A percentile compares a stretch with the other conserved stretches of the same genome.
phyloP scores from a whole-genome alignment of 1,140 invertebrate species.

The Cheumatopsyche charites region DNA sequence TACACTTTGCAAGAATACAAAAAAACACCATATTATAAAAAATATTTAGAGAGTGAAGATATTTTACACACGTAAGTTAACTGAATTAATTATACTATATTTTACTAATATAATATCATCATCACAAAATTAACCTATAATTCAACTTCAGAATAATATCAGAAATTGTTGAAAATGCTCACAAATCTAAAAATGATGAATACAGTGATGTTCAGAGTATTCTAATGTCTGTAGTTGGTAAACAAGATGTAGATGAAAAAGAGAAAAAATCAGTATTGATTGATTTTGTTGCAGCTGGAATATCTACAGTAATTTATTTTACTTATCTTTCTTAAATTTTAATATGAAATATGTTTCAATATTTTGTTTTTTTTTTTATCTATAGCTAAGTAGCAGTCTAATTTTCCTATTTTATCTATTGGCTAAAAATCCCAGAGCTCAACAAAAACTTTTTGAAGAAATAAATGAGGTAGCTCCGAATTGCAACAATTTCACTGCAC shows the following conservation, averaged over 20 bases:
- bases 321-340: not conserved
- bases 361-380: slow-evolving; percentile 45
- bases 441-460: slow-evolving; percentile 79
- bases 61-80: slow-evolving; percentile 71
- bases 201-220: slow-evolving; percentile 71
- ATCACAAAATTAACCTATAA: not conserved
- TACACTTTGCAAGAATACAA: slow-evolving; percentile 83
- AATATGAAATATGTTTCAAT: not conserved
- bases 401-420: slow-evolving; percentile 80
- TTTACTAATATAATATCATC: too few relatives aligned
- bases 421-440: slow-evolving; percentile 71
- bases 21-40: slow-evolving; percentile 73
- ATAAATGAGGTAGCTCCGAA: slow-evolving; percentile 64
- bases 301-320: slow-evolving; percentile 72
- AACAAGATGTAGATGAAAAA: slow-evolving; percentile 72
- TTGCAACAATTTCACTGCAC: slow-evolving; percentile 64
- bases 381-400: slow-evolving; percentile 80
- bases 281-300: slow-evolving; percentile 85
- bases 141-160: slow-evolving; percentile 70
- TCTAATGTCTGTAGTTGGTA: slow-evolving; percentile 75
- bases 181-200: slow-evolving; percentile 59
- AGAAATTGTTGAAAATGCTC: slow-evolving; percentile 74
- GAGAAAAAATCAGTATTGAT: slow-evolving; percentile 86
- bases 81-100: not conserved
- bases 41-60: slow-evolving; percentile 76